Evolutionary conservation across 2,797 vertebrate genomes (phyloP), one percentile per base, ranked within the genome.

Genomic region (Anniella stebbinsi): DNA sequence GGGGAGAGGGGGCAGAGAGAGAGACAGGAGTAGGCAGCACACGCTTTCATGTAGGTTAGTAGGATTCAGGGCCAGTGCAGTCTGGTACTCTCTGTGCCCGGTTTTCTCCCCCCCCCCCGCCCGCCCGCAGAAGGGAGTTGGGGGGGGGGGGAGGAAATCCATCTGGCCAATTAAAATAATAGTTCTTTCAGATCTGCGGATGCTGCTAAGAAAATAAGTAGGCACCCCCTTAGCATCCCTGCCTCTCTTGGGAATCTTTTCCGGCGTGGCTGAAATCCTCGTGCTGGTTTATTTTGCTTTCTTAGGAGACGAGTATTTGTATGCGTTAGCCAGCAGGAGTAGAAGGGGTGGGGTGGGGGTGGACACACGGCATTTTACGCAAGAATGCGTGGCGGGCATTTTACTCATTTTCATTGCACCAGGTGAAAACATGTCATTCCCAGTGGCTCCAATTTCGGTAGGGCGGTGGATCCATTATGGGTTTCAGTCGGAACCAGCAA

Each of bases 371-470:
- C 2, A 38, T 80, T 4, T 84, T 41, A 76, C 81, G 1, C 36
- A n/a, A 30, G 9, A 63, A 54, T 73, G 81, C 45, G 33, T 89
- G 67, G 77, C 2, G 54, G 84, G 36, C 41, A 57, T 76, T 72
- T 80, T 51, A 0, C 0, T 13, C 80, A 21, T 51, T 57, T 89
- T 51, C 2, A 48, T 67, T 2, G 80, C 72, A 1, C 0, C 28
- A 67, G 73, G 2, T 80, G 30, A 18, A 28, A 63, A n/a, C 72
- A 38, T 84, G 89, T 88, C 93, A 89, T 90, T 88, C 57, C 63
- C 18, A 51, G 4, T 51, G 51, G 51, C 51, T 51, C 51, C 10
- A 8, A 10, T 51, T 8, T 51, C 51, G 51, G 7, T 51, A 11
- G 51, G 51, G 51, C 51, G 7, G 51, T 51, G 51, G 10, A 51